A percentile compares a stretch with the other conserved stretches of the same genome.
Conservation (phyloP, 2,797 vertebrate genomes). For the Helostoma temminkii region DNA sequence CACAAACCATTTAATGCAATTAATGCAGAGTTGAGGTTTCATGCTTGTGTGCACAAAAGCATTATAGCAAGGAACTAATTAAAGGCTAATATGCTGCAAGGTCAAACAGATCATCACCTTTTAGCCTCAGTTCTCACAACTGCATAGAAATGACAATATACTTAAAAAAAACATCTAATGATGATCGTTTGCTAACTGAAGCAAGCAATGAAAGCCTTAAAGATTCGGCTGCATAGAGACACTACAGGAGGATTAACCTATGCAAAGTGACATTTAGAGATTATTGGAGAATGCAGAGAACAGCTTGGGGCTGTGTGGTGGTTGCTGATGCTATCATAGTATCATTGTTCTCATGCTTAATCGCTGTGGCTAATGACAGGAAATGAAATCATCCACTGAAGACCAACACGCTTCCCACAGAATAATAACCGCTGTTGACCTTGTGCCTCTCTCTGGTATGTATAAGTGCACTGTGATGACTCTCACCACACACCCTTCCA, state of each 20-base stretch:
- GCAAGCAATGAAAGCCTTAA: slow-evolving; percentile 2
- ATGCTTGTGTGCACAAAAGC: neutral
- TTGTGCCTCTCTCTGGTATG: slow-evolving; percentile 60
- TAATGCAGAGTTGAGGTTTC: neutral
- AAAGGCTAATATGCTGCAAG: neutral
- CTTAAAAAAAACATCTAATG: neutral
- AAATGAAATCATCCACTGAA: slow-evolving; percentile 77
- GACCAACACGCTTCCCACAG: slow-evolving; percentile 63
- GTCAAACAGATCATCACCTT: neutral
- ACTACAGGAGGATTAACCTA: slow-evolving; percentile 29
- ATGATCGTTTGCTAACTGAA: slow-evolving; percentile 29
- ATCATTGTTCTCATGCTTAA: slow-evolving; percentile 74
- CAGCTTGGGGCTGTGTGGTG: slow-evolving; percentile 51
- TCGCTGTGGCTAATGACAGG: slow-evolving; percentile 79
- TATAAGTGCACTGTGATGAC: slow-evolving; percentile 40
- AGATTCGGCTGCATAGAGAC: slow-evolving; percentile 11
- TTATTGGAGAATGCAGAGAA: slow-evolving; percentile 24
- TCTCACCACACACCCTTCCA: slow-evolving; percentile 47
- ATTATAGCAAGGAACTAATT: neutral
- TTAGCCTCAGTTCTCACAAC: neutral
- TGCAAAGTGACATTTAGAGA: slow-evolving; percentile 35
- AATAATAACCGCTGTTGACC: slow-evolving; percentile 79
- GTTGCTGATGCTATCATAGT: slow-evolving; percentile 63
- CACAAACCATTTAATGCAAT: too few species aligned
- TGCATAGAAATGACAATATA: neutral